Percentiles rank a stretch among this genome's conserved stretches.
These are phyloP conservation scores for Diadema setosum DNA, from an alignment of 35 echinoderm and acorn worm species.

Conservation along the genomic window DNA sequence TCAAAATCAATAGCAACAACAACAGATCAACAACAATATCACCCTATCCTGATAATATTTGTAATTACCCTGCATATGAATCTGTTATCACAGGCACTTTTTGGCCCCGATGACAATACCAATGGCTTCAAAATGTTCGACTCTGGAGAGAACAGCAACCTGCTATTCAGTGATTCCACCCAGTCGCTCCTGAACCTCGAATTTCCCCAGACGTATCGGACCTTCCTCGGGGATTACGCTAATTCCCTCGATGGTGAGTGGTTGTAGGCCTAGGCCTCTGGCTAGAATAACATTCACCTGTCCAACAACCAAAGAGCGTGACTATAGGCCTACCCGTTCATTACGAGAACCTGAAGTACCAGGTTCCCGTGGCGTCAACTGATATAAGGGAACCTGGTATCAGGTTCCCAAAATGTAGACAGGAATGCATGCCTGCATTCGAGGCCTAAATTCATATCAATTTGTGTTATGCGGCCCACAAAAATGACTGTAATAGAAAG, in stretches of 20 bases:
- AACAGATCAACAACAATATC: not conserved
- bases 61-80: not conserved
- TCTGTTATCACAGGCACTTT: constrained; percentile 34
- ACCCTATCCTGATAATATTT: not conserved
- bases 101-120: constrained; percentile 44
- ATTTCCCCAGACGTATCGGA: not conserved
- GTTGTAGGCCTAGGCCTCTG: not conserved
- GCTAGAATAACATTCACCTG: not conserved
- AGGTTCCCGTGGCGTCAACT: not conserved
- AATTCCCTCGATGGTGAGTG: constrained; percentile 26
- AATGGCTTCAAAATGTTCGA: constrained; percentile 82
- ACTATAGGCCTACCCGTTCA: not conserved
- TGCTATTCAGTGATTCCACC: constrained; percentile 74
- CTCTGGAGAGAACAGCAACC: constrained; percentile 16
- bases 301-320: not conserved
- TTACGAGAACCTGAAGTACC: not conserved
- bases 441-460: no score
- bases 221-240: constrained; percentile 23
- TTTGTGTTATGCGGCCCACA: no score
- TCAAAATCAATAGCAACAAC: not conserved
- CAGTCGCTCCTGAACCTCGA: not conserved
- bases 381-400: not conserved
- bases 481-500: no score
- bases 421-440: not conserved
- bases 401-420: not conserved